A percentile compares a stretch with the other conserved stretches of the same genome.
Evolutionary conservation across 2,888 invertebrate genomes (phyloP).

Genomic region (Uloborus plumipes): DNA sequence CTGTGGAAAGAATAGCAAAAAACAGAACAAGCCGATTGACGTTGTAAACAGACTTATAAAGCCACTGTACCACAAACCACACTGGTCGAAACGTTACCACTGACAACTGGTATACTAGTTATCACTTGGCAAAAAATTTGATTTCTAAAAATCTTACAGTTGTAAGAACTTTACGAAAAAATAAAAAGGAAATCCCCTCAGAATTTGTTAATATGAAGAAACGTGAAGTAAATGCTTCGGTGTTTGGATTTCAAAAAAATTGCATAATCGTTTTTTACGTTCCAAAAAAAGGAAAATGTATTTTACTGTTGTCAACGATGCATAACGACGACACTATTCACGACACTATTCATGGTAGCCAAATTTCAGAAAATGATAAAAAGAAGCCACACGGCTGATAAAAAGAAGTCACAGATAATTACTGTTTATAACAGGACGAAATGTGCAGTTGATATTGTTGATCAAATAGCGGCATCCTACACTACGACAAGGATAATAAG

Average conservation of each 20-base stretch:
- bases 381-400: not conserved
- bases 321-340: not conserved
- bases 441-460: not conserved
- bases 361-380: too few relatives aligned
- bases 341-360: too few relatives aligned
- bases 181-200: slow-evolving; percentile 24
- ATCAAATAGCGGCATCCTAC: slow-evolving; percentile 11
- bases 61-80: too few relatives aligned
- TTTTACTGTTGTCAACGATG: slow-evolving; percentile 7
- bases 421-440: not conserved
- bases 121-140: not conserved
- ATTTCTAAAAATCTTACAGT: slow-evolving; percentile 2
- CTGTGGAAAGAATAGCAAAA: too few relatives aligned
- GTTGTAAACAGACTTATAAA: too few relatives aligned
- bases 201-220: not conserved
- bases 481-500: slow-evolving; percentile 8
- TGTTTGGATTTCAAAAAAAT: slow-evolving; percentile 21
- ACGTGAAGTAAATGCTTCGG: too few relatives aligned
- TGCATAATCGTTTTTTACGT: slow-evolving; percentile 15
- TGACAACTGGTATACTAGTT: not conserved
- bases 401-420: slow-evolving; percentile 7
- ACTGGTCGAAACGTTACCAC: not conserved
- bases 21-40: too few relatives aligned
- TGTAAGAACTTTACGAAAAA: slow-evolving; percentile 20
- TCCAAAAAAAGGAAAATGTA: slow-evolving; percentile 17